Evolutionary conservation across 1,140 invertebrate genomes (phyloP).

Genomic region (Druon quercuslanigerum): DNA sequence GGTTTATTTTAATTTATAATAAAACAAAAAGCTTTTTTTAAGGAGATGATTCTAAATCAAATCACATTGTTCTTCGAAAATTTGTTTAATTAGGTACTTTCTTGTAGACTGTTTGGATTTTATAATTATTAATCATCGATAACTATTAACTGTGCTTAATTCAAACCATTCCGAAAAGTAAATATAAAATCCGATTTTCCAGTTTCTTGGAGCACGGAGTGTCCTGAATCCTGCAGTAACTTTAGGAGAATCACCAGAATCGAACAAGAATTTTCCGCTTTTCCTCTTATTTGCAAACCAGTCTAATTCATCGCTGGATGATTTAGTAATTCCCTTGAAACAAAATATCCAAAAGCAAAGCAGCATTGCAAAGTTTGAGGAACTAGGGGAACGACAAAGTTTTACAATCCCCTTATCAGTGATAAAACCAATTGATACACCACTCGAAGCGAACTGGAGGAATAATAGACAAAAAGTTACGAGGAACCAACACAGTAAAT

Average conservation of each 20-base stretch:
- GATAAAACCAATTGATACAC: background rate
- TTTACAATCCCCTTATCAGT: background rate
- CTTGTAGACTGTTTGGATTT: too few relatives aligned
- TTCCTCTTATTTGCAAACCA: background rate
- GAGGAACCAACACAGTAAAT: conserved; percentile 6
- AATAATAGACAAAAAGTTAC: background rate
- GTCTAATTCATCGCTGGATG: background rate
- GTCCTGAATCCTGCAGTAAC: background rate
- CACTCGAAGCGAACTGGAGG: background rate
- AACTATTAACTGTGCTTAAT: background rate
- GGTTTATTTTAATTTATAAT: too few relatives aligned
- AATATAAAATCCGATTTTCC: conserved; percentile 7
- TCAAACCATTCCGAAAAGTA: background rate
- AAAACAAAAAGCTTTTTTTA: too few relatives aligned
- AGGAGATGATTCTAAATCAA: too few relatives aligned
- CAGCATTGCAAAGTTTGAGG: background rate
- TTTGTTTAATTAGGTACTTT: too few relatives aligned
- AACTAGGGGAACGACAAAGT: background rate
- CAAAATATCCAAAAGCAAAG: background rate
- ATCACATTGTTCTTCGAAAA: too few relatives aligned
- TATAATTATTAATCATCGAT: too few relatives aligned
- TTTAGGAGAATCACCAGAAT: background rate
- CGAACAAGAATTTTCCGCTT: background rate
- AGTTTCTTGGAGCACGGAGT: conserved; percentile 17
- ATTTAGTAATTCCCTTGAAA: background rate